Percentiles rank a stretch among this genome's conserved stretches.
Evolutionary conservation across 1,140 invertebrate genomes (phyloP).

Genomic region (Leptopilina clavipes): DNA sequence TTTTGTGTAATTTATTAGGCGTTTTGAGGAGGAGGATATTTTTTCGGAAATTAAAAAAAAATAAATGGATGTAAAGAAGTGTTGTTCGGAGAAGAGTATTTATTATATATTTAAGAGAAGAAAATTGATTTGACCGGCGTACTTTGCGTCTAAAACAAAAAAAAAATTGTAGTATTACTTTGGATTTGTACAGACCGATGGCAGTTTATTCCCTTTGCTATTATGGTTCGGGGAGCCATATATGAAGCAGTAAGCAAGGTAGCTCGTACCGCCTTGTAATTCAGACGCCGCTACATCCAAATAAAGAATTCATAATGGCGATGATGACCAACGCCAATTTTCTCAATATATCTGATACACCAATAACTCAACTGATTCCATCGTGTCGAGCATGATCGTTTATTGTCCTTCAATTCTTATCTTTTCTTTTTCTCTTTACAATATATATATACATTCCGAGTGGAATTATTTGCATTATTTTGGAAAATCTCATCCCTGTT

Average conservation of each 20-base stretch:
- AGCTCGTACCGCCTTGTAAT: constrained; percentile 73
- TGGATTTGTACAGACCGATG: constrained; percentile 48
- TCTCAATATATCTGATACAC: constrained; percentile 69
- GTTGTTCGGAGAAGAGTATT: not conserved
- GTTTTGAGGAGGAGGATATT: too few species aligned
- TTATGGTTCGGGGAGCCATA: constrained; percentile 49
- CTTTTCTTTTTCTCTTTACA: not conserved
- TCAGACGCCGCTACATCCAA: constrained; percentile 70
- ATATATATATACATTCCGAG: not conserved
- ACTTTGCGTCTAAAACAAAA: not conserved
- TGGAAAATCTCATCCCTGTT: too few species aligned
- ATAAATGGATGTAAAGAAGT: not conserved
- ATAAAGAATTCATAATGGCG: constrained; percentile 75
- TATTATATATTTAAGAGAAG: not conserved
- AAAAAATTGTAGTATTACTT: constrained; percentile 19
- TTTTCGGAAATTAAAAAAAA: too few species aligned
- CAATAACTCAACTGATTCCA: constrained; percentile 65
- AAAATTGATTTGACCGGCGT: not conserved
- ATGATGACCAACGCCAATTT: constrained; percentile 73
- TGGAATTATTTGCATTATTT: not conserved
- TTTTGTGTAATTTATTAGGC: too few species aligned
- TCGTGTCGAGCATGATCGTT: constrained; percentile 57
- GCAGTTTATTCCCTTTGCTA: constrained; percentile 46
- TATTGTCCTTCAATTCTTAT: constrained; percentile 51
- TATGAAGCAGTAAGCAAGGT: constrained; percentile 74